Conservation (phyloP, 2,113 vertebrate genomes). For the Neoarius graeffei region DNA sequence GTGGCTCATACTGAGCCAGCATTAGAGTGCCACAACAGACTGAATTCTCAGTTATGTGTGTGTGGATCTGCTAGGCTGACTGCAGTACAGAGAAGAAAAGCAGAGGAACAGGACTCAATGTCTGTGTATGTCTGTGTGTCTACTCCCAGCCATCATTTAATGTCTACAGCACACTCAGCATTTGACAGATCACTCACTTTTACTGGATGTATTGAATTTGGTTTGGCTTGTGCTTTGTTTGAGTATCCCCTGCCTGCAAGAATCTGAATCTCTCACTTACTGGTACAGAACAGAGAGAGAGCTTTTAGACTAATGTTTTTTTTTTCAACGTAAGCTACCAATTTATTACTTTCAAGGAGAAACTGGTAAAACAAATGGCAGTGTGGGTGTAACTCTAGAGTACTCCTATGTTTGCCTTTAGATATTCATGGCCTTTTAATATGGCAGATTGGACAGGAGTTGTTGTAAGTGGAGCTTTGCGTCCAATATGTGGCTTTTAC, state of each 20-base stretch:
- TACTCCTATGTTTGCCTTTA: constrained; percentile 27
- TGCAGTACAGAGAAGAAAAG: constrained; percentile 34
- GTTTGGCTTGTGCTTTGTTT: constrained; percentile 50
- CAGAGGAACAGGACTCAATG: constrained; percentile 36
- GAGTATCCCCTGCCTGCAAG: constrained; percentile 44
- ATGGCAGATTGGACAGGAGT: constrained; percentile 42
- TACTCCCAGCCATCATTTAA: constrained; percentile 15
- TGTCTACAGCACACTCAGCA: constrained; percentile 36
- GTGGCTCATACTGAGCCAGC: constrained; percentile 1
- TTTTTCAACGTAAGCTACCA: constrained; percentile 17
- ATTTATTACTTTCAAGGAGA: constrained; percentile 44
- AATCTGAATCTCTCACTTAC: constrained; percentile 41
- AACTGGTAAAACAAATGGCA: constrained; percentile 28
- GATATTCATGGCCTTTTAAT: constrained; percentile 48
- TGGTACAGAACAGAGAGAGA: constrained; percentile 28
- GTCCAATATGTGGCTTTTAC: constrained; percentile 28
- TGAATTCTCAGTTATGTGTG: constrained; percentile 26
- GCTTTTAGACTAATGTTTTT: constrained; percentile 40
- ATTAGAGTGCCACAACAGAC: constrained; percentile 11
- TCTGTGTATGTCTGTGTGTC: constrained; percentile 17
- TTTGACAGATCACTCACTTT: constrained; percentile 51
- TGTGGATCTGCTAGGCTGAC: constrained; percentile 34
- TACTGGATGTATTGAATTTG: constrained; percentile 55
- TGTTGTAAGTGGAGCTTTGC: constrained; percentile 32
- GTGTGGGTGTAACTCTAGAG: constrained; percentile 54